Percentiles rank a stretch among this genome's conserved stretches.
These are phyloP conservation scores for Zaprionus lachaisei DNA, from an alignment of 1,140 invertebrate species.

Conservation along the genomic window DNA sequence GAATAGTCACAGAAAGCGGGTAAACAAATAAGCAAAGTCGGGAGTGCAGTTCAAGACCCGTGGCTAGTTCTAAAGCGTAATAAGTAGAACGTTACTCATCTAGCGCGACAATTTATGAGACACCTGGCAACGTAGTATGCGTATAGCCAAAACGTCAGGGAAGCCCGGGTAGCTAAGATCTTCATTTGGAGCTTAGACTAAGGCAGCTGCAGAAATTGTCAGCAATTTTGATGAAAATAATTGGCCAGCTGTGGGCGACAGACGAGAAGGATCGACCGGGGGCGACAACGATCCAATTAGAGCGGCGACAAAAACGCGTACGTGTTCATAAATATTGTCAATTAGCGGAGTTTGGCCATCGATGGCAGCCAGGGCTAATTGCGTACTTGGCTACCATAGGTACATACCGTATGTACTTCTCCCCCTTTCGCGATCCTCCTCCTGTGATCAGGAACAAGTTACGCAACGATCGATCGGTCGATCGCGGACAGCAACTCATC, in stretches of 20 bases:
- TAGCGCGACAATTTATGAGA: conserved; percentile 71
- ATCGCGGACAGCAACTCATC: conserved; percentile 42
- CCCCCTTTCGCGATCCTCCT: neutral
- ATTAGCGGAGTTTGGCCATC: conserved; percentile 65
- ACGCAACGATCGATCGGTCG: conserved; percentile 56
- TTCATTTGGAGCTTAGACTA: conserved; percentile 59
- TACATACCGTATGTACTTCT: neutral
- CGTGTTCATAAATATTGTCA: conserved; percentile 84
- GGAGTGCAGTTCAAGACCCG: conserved; percentile 57
- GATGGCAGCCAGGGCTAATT: conserved; percentile 46
- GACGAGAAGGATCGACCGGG: conserved; percentile 19
- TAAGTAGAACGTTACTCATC: conserved; percentile 38
- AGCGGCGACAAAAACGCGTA: conserved; percentile 80
- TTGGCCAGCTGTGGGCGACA: conserved; percentile 58
- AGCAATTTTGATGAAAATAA: conserved; percentile 84
- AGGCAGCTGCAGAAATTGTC: conserved; percentile 61
- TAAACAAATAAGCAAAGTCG: conserved; percentile 15
- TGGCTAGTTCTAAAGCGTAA: conserved; percentile 26
- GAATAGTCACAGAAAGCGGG: conserved; percentile 23
- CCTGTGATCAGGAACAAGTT: conserved; percentile 61
- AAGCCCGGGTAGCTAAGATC: conserved; percentile 36
- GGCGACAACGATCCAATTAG: conserved; percentile 65
- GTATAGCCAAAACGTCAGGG: conserved; percentile 74
- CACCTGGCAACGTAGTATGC: conserved; percentile 48
- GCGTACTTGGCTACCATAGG: conserved; percentile 7